phyloP scores from a whole-genome alignment of 2,113 vertebrate species.

The Atrichornis clamosus region DNA sequence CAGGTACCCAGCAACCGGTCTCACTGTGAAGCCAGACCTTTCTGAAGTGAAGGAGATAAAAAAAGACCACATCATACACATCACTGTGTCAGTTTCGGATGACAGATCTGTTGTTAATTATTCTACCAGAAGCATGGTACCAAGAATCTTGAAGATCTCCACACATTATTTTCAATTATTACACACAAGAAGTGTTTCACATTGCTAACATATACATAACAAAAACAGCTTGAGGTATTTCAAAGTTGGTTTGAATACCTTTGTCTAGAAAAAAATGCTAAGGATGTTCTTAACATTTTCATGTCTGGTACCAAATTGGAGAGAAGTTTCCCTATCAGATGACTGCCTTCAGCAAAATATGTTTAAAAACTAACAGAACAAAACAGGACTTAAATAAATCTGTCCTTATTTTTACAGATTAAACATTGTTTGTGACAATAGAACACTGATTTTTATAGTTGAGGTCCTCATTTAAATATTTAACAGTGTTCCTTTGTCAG shows the following conservation, averaged over 20 bases:
- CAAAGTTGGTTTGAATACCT: neutral
- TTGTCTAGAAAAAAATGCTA: neutral
- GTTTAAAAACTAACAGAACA: neutral
- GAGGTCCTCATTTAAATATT: neutral
- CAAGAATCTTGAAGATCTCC: neutral
- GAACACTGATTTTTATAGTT: neutral
- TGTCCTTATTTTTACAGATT: neutral
- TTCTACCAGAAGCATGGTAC: neutral
- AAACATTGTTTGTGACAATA: neutral
- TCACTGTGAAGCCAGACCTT: slow-evolving; percentile 92
- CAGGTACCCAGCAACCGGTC: slow-evolving; percentile 94
- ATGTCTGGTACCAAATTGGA: neutral
- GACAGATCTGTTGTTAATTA: neutral
- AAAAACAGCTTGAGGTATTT: neutral
- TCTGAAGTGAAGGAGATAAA: slow-evolving; percentile 74
- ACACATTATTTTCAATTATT: neutral
- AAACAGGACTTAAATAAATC: neutral
- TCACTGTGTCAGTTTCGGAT: neutral
- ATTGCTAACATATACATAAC: neutral
- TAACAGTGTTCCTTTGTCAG: neutral
- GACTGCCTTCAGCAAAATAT: neutral
- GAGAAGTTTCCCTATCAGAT: neutral
- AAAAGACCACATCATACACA: neutral
- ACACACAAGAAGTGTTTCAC: neutral
- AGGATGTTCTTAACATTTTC: neutral